phyloP scores from a whole-genome alignment of 2,113 vertebrate species.

The Myiozetetes cayanensis region DNA sequence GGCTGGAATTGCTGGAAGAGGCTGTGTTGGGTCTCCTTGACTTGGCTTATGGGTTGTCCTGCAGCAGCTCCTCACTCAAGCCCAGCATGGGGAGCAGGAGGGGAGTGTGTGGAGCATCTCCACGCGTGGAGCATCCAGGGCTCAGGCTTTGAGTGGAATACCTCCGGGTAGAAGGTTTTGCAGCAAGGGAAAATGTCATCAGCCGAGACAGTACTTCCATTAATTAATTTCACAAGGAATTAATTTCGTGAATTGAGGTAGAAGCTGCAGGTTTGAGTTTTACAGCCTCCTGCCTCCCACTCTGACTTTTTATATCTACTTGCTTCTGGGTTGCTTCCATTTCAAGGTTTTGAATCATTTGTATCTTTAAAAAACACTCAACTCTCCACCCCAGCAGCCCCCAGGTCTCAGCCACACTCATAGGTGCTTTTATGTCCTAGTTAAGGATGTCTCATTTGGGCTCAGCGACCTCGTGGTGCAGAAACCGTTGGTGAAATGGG shows the following conservation, averaged over 20 bases:
- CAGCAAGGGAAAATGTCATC: neutral
- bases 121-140: fast-evolving
- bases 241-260: neutral
- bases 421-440: neutral
- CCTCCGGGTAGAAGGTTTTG: neutral
- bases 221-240: neutral
- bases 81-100: fast-evolving
- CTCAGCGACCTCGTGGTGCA: neutral
- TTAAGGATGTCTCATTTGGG: neutral
- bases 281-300: neutral
- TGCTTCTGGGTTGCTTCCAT: neutral
- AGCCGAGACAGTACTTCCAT: neutral
- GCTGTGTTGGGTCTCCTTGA: neutral
- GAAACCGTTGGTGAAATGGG: neutral
- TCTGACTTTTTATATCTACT: neutral
- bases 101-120: neutral
- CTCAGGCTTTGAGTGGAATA: neutral
- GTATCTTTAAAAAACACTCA: neutral
- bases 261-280: neutral
- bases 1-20: neutral
- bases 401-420: neutral
- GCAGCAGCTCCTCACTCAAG: neutral
- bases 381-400: neutral
- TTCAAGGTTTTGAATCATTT: neutral
- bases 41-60: neutral